Base-by-base conservation (phyloP, 2,888 invertebrate species). In the Tigriopus californicus region DNA sequence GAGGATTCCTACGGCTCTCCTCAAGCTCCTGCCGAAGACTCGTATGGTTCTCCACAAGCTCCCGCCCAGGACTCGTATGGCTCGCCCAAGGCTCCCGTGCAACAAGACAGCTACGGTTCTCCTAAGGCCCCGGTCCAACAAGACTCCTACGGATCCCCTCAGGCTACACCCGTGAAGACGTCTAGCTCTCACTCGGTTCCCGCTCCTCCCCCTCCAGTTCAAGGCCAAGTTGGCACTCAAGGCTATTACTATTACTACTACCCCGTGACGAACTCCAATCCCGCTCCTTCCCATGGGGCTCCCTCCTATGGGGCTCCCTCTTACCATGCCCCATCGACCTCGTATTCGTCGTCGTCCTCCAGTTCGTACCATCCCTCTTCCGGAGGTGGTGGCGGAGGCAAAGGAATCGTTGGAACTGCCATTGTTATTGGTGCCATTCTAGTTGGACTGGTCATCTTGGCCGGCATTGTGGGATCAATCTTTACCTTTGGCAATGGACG, bases 241-340 rank as follows among this genome's bases (percentile, higher is more conserved):
- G 51, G 51, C n/a, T 51, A 51, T 18, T 51, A 51, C 51, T 51
- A 51, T 20, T 51, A 51, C 51, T 51, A 51, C 51, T 51, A 51
- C 15, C 51, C 51, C 10, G 51, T 51, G n/a, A 51, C 20, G 22
- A 20, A 51, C 10, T 33, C 33, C 33, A 51, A 51, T 18, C n/a
- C n/a, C 24, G 22, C 51, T 22, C 46, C 15, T 15, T 51, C 51
- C 51, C 24, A 51, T 25, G 20, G 13, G 5, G 51, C 51, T 51
- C 51, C 51, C 22, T 20, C 51, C 15, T 22, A 51, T n/a, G 46
- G 20, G 3, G 46, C 33, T 33, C 33, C 33, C 8, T 33, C 33
- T 33, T 33, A 33, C 8, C 33, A 33, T 33, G 33, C 33, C 33
- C 33, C 33, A 33, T 33, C 33, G 33, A 33, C 33, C 33, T 33